These are phyloP conservation scores for Pedionomus torquatus DNA, from an alignment of 2,113 vertebrate genomes.

Conservation along the genomic window DNA sequence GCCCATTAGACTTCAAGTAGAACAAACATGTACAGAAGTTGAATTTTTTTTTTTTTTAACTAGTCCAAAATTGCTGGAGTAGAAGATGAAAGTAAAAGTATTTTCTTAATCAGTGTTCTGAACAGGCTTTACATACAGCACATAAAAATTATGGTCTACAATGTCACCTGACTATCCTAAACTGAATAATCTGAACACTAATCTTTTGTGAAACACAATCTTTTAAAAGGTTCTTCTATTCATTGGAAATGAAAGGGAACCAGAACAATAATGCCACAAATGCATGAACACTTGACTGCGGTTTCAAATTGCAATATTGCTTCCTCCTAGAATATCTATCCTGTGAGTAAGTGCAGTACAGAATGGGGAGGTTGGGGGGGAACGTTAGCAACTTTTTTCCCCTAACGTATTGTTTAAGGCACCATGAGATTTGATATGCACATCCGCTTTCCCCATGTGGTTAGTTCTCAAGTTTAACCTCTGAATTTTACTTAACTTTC, in stretches of 20 bases:
- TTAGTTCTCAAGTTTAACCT: not conserved
- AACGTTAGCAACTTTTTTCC: not conserved
- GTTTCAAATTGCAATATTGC: not conserved
- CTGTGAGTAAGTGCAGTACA: not conserved
- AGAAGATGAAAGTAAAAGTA: not conserved
- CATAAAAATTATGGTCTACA: not conserved
- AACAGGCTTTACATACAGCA: not conserved
- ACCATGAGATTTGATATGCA: not conserved
- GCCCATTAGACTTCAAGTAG: not conserved
- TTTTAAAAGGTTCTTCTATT: not conserved
- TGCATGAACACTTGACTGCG: not conserved
- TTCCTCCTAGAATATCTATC: not conserved
- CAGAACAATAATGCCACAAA: not conserved
- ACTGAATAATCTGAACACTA: not conserved
- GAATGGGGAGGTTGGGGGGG: rapidly evolving
- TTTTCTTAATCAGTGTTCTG: not conserved
- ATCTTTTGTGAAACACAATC: not conserved
- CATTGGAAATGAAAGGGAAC: not conserved
- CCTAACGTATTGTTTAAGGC: not conserved
- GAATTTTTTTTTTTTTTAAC: not conserved
- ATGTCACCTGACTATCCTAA: not conserved
- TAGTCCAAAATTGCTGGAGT: not conserved
- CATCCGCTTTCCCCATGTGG: not conserved
- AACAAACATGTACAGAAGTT: not conserved
- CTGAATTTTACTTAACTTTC: not conserved